Evolutionary conservation across 2,797 vertebrate genomes (phyloP).

Genomic region (Pseudochirops corinnae): DNA sequence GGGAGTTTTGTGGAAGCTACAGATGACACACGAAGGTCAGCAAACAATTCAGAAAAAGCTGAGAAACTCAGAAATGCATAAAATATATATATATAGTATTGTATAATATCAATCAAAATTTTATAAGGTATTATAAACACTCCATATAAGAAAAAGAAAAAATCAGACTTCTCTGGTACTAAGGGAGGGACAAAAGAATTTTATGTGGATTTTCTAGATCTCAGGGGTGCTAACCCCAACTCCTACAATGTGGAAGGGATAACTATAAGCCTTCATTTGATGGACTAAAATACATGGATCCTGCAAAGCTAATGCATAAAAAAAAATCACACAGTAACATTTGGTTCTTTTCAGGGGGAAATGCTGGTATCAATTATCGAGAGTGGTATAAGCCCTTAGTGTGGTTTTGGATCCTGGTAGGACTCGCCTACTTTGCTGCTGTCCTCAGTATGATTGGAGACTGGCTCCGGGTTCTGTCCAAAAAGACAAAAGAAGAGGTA

Average conservation of each 20-base stretch:
- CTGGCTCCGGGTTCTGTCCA: slow-evolving; percentile 96
- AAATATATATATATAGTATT: not conserved
- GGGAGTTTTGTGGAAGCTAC: not conserved
- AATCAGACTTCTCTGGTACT: not conserved
- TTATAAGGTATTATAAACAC: not conserved
- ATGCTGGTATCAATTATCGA: slow-evolving; percentile 91
- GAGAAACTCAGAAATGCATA: not conserved
- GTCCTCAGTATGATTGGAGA: slow-evolving; percentile 99
- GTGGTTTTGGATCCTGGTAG: slow-evolving; percentile 99
- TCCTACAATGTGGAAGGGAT: not conserved
- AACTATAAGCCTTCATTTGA: not conserved
- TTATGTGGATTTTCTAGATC: not conserved
- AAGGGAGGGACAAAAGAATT: not conserved
- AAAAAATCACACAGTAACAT: not conserved
- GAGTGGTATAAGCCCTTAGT: slow-evolving; percentile 99
- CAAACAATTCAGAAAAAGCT: not conserved
- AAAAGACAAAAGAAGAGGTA: slow-evolving; percentile 99
- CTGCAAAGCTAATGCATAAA: slow-evolving; percentile 24
- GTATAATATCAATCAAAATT: not conserved
- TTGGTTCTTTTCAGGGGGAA: slow-evolving; percentile 90
- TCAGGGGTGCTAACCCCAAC: not conserved
- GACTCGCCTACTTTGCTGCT: slow-evolving; percentile 97
- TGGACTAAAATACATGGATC: not conserved
- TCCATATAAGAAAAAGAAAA: not conserved
- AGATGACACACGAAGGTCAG: not conserved